These are phyloP conservation scores for Diphyllodes magnificus DNA, from an alignment of 2,113 vertebrate species.

Conservation along the genomic window DNA sequence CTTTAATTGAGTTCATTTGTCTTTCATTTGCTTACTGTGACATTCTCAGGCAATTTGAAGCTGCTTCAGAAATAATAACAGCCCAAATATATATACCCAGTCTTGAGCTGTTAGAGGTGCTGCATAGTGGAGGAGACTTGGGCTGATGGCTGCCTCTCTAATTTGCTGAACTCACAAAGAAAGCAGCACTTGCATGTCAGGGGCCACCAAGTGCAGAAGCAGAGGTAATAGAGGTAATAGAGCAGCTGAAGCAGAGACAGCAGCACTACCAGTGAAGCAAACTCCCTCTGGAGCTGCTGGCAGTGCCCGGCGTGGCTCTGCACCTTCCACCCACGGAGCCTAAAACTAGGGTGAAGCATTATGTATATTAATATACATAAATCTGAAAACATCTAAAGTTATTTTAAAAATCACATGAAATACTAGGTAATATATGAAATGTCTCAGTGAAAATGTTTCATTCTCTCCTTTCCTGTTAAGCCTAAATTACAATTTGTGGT, in stretches of 20 bases:
- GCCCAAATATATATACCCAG: neutral
- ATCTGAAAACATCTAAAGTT: neutral
- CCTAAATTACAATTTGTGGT: neutral
- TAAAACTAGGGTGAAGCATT: neutral
- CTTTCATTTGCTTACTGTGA: conserved; percentile 36
- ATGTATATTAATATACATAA: neutral
- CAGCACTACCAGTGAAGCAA: neutral
- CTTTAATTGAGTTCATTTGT: conserved; percentile 42
- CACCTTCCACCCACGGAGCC: neutral
- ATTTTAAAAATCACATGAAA: neutral
- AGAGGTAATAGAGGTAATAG: neutral
- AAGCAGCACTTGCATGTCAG: neutral
- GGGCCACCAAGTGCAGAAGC: neutral
- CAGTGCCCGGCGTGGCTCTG: fast-evolving
- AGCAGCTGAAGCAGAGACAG: neutral
- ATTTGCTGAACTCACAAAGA: neutral
- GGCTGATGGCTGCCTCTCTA: neutral
- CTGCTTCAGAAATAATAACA: neutral
- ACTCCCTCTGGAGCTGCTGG: neutral
- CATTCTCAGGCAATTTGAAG: neutral
- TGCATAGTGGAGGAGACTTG: neutral
- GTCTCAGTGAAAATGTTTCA: neutral
- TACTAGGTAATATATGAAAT: neutral
- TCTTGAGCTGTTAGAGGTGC: neutral
- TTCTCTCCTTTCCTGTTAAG: neutral